phyloP scores from a whole-genome alignment of 2,888 invertebrate genomes.

The Choreutis nemorana region DNA sequence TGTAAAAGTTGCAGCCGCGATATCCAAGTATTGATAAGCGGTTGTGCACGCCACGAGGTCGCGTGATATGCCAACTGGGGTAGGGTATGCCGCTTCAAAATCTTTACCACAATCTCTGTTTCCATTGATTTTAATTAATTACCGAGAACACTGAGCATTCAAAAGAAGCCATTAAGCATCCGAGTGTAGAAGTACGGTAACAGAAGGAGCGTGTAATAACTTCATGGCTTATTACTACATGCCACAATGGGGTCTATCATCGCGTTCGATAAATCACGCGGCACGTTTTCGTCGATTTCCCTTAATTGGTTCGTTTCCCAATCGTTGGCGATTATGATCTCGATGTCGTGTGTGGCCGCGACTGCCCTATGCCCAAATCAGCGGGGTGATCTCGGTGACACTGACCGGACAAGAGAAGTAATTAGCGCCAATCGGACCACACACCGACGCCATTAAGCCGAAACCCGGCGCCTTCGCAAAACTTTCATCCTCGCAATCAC shows the following conservation, averaged over 20 bases:
- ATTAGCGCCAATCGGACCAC: conserved; percentile 41
- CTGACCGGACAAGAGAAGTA: conserved; percentile 28
- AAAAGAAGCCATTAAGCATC: background rate
- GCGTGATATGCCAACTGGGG: conserved; percentile 45
- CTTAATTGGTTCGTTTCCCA: conserved; percentile 50
- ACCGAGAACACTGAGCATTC: conserved; percentile 4
- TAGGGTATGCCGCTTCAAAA: conserved; percentile 13
- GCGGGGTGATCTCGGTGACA: conserved; percentile 38
- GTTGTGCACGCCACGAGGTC: conserved; percentile 24
- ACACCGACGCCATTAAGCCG: conserved; percentile 25
- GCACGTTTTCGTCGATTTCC: conserved; percentile 40
- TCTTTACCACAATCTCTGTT: conserved; percentile 27
- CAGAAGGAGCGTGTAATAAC: background rate
- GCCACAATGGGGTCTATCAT: conserved; percentile 28
- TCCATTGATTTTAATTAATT: conserved; percentile 34
- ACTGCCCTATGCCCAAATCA: conserved; percentile 31
- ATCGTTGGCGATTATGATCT: conserved; percentile 34
- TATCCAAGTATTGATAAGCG: conserved; percentile 21
- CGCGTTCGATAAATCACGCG: conserved; percentile 36
- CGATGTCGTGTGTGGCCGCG: conserved; percentile 22
- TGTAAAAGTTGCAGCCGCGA: conserved; percentile 14
- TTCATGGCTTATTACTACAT: conserved; percentile 32
- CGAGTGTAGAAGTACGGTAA: background rate
- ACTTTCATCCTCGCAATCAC: conserved; percentile 43
- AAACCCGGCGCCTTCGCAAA: conserved; percentile 19